Evolutionary conservation across 2,888 invertebrate genomes (phyloP).

Genomic region (Sabellastarte sp.): DNA sequence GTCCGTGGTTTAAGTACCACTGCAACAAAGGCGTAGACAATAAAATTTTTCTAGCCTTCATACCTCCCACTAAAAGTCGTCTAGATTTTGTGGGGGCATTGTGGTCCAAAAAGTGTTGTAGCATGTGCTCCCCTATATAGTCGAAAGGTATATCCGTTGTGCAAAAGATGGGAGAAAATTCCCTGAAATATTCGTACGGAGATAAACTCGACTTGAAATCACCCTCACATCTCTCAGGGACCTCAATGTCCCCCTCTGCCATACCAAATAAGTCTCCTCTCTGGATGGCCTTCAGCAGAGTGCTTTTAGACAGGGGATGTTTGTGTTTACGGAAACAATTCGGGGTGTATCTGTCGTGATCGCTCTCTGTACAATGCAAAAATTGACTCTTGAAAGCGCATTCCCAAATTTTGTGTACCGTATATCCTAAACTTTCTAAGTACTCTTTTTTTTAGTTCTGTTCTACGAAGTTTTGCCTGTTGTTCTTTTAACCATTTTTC

Average conservation of each 20-base stretch:
- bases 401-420: conserved; percentile 21
- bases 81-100: neutral
- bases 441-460: neutral
- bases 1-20: conserved; percentile 17
- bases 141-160: conserved; percentile 5
- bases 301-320: neutral
- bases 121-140: conserved; percentile 6
- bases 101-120: neutral
- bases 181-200: conserved; percentile 4
- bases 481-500: too few species aligned
- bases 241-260: neutral
- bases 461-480: conserved; percentile 1
- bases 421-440: conserved; percentile 9
- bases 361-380: neutral
- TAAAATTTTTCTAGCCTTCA: conserved; percentile 5
- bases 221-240: neutral
- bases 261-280: neutral
- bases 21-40: conserved; percentile 15
- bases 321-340: neutral
- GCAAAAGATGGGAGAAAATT: conserved; percentile 10
- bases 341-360: neutral
- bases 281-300: neutral
- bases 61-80: conserved; percentile 8
- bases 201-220: neutral
- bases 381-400: neutral